These are phyloP conservation scores for Athetis lepigone DNA, from an alignment of 2,888 invertebrate genomes.

Conservation along the genomic window DNA sequence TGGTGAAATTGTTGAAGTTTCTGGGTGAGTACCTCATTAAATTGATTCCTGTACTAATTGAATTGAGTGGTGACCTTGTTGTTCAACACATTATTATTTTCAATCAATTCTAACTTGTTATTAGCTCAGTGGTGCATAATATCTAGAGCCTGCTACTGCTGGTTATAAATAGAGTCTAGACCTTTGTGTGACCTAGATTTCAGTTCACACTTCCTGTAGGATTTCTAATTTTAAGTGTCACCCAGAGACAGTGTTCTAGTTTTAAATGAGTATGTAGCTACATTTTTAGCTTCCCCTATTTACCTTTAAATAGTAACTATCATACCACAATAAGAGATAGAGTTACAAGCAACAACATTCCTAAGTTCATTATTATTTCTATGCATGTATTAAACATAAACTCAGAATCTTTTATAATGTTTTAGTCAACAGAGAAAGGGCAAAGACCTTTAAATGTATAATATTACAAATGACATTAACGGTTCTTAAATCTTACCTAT, in stretches of 20 bases:
- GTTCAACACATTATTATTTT: conserved; percentile 25
- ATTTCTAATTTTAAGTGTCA: conserved; percentile 83
- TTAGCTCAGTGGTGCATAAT: conserved; percentile 30
- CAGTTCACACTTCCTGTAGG: conserved; percentile 79
- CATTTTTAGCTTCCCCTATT: conserved; percentile 50
- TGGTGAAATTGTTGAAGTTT: conserved; percentile 50
- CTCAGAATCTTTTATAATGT: neutral
- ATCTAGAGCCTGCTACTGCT: conserved; percentile 48
- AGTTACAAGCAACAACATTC: neutral
- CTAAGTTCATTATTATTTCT: neutral
- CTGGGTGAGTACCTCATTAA: conserved; percentile 65
- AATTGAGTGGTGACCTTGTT: conserved; percentile 47
- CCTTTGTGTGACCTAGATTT: conserved; percentile 84
- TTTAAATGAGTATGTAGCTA: conserved; percentile 59
- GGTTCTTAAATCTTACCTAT: neutral
- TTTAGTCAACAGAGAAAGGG: conserved; percentile 21
- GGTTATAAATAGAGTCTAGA: conserved; percentile 76
- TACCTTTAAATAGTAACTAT: conserved; percentile 40
- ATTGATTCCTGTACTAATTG: conserved; percentile 25
- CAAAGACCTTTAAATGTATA: conserved; percentile 39
- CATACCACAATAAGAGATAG: conserved; percentile 19
- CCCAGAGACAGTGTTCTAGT: conserved; percentile 77
- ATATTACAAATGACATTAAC: conserved; percentile 21
- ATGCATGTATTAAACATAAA: neutral
- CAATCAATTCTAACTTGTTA: conserved; percentile 24